Conservation (phyloP, 2,888 invertebrate species). For the Cheilosia urbana region DNA sequence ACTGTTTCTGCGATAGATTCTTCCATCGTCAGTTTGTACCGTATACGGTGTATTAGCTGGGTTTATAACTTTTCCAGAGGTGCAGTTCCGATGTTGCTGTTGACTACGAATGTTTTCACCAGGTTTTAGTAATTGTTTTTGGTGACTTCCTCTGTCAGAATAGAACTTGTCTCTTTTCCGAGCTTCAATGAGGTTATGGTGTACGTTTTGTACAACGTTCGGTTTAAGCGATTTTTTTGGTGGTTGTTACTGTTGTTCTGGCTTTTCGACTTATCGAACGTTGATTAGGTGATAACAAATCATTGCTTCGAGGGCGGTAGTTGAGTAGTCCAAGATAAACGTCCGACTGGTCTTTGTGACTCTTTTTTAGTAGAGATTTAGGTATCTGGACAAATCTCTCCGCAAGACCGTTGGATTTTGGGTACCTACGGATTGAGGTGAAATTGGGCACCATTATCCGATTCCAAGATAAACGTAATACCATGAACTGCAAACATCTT, state of each 20-base stretch:
- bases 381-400: constrained; percentile 38
- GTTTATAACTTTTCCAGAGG: constrained; percentile 33
- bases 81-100: constrained; percentile 40
- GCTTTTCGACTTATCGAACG: too few species aligned
- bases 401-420: constrained; percentile 46
- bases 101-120: constrained; percentile 36
- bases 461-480: too few species aligned
- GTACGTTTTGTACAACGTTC: constrained; percentile 74
- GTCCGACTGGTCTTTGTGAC: constrained; percentile 33
- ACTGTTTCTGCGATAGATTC: constrained; percentile 44
- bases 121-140: constrained; percentile 30
- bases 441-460: too few species aligned
- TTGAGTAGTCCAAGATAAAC: too few species aligned
- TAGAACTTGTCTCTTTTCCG: constrained; percentile 29
- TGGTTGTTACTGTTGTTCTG: constrained; percentile 47
- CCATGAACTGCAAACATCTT: too few species aligned
- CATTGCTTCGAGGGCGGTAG: too few species aligned
- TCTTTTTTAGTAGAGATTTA: constrained; percentile 40
- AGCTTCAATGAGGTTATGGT: constrained; percentile 8
- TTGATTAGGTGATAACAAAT: too few species aligned
- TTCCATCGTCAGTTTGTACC: constrained; percentile 43
- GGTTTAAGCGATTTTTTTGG: constrained; percentile 35
- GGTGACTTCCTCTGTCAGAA: constrained; percentile 42
- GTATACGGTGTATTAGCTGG: constrained; percentile 40
- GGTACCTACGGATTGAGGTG: constrained; percentile 50